Percentiles rank a stretch among this genome's conserved stretches.
Conservation (phyloP, 2,113 vertebrate species). For the Phrynosoma blainvillii region DNA sequence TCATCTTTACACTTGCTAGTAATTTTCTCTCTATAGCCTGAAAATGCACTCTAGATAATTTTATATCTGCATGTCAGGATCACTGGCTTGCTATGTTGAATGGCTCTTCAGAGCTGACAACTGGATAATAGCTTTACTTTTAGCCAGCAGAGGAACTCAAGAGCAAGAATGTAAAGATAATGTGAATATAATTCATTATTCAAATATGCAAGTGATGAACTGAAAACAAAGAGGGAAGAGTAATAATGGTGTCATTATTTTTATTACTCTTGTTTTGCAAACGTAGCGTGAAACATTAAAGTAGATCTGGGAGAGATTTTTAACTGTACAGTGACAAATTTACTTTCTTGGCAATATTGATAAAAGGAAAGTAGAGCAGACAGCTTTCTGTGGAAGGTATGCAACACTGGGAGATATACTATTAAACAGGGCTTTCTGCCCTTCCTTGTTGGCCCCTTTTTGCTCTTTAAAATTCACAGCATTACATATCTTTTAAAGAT, state of each 20-base stretch:
- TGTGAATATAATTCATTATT: conserved; percentile 98
- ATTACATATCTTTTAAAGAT: conserved; percentile 63
- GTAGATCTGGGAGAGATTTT: conserved; percentile 78
- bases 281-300: conserved; percentile 86
- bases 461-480: conserved; percentile 56
- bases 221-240: conserved; percentile 84
- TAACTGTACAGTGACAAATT: conserved; percentile 74
- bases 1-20: conserved; percentile 70
- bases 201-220: conserved; percentile 91
- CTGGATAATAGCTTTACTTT: conserved; percentile 96
- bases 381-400: conserved; percentile 70
- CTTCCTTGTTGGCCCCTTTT: conserved; percentile 46
- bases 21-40: conserved; percentile 77
- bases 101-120: conserved; percentile 87
- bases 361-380: conserved; percentile 75
- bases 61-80: conserved; percentile 85
- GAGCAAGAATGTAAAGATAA: conserved; percentile 91
- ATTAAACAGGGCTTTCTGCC: conserved; percentile 36
- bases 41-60: conserved; percentile 78
- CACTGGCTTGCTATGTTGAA: conserved; percentile 79
- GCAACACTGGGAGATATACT: conserved; percentile 67
- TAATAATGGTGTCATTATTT: conserved; percentile 97
- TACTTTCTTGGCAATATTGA: conserved; percentile 74
- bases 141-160: conserved; percentile 85
- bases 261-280: conserved; percentile 91